Conservation (phyloP, 2,888 invertebrate species). For the Volucella bombylans region DNA sequence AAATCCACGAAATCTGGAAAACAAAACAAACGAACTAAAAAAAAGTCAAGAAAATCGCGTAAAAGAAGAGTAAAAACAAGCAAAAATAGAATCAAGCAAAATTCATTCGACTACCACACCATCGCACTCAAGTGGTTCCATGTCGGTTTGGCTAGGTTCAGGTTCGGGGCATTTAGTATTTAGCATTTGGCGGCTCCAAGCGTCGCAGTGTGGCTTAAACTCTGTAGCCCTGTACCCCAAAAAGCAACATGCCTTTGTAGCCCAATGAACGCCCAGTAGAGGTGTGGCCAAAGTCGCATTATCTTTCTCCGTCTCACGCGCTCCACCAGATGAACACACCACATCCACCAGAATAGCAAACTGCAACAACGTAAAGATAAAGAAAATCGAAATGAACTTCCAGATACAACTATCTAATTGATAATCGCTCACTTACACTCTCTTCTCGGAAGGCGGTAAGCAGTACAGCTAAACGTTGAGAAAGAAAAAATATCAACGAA, state of each 20-base stretch:
- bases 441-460: conserved; percentile 18
- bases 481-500: conserved; percentile 12
- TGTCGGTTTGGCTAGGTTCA: too few relatives aligned
- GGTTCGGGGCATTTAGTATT: background rate
- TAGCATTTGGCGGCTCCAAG: conserved; percentile 46
- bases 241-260: conserved; percentile 57
- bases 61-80: conserved; percentile 44
- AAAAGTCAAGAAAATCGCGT: conserved; percentile 33
- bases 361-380: conserved; percentile 43
- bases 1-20: conserved; percentile 56
- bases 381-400: conserved; percentile 55
- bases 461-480: conserved; percentile 8
- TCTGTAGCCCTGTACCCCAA: conserved; percentile 50
- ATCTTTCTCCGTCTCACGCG: conserved; percentile 73
- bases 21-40: conserved; percentile 29
- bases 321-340: conserved; percentile 43
- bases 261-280: conserved; percentile 76
- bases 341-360: background rate
- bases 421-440: conserved; percentile 72
- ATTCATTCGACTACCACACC: conserved; percentile 49
- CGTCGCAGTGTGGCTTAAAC: conserved; percentile 56
- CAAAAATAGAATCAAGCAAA: conserved; percentile 28
- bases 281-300: conserved; percentile 75
- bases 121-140: conserved; percentile 55
- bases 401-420: conserved; percentile 56